Evolutionary conservation across 2,797 vertebrate genomes (phyloP).

Genomic region (Octomys mimax): DNA sequence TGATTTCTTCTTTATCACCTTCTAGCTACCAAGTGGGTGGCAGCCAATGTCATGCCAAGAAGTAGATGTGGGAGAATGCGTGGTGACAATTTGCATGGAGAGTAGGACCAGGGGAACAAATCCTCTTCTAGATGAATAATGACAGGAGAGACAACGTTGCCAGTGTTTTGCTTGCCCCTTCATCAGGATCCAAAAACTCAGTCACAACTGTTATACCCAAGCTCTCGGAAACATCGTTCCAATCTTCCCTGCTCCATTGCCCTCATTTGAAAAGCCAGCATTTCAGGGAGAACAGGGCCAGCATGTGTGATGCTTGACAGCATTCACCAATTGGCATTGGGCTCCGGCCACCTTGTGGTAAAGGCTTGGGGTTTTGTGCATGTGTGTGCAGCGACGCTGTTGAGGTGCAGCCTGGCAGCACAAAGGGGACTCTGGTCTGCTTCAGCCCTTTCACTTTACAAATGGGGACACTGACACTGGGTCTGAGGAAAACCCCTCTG

Average conservation of each 20-base stretch:
- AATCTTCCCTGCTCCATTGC: background rate
- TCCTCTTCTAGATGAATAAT: slow-evolving; percentile 7
- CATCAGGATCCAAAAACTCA: background rate
- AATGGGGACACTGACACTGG: background rate
- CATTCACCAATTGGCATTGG: background rate
- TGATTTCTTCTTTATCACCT: background rate
- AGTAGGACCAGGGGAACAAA: background rate
- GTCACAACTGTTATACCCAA: background rate
- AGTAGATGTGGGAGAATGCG: background rate
- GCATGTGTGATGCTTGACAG: background rate
- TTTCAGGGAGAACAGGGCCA: background rate
- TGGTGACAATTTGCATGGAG: background rate
- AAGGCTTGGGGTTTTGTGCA: background rate
- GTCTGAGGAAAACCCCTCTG: background rate
- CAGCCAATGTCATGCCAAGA: background rate
- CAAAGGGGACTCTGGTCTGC: background rate
- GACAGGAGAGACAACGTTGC: background rate
- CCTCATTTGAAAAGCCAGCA: slow-evolving; percentile 40
- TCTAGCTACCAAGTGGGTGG: background rate
- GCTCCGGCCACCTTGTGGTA: background rate
- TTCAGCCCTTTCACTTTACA: background rate
- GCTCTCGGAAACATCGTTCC: background rate
- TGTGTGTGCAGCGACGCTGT: background rate
- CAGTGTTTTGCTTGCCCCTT: background rate
- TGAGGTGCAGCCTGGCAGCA: fast-evolving